Evolutionary conservation across 1,140 invertebrate genomes (phyloP).

Genomic region (Triops cancriformis): DNA sequence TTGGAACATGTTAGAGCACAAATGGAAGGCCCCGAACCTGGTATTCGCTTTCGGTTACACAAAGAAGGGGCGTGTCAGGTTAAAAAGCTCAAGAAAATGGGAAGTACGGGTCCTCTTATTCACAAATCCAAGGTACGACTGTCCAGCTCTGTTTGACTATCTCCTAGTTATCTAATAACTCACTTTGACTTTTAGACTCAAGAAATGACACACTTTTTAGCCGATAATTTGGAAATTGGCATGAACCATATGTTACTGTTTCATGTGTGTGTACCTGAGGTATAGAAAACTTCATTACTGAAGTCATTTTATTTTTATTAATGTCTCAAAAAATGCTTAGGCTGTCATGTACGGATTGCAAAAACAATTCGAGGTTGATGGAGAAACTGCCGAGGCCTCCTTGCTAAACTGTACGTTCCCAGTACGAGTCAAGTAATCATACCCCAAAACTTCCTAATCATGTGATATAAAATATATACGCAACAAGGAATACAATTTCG

Average conservation of each 20-base stretch:
- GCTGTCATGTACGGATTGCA: background rate
- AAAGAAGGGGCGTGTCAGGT: background rate
- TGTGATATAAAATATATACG: background rate
- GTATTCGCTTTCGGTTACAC: background rate
- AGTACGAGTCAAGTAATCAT: background rate
- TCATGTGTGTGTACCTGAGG: background rate
- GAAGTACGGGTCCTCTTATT: background rate
- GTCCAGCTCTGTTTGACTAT: background rate
- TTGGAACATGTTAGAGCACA: background rate
- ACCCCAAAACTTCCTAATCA: background rate
- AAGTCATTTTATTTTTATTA: too few relatives aligned
- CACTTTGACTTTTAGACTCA: background rate
- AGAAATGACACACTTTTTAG: background rate
- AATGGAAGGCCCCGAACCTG: background rate
- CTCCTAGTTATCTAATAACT: background rate
- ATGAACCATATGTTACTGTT: background rate
- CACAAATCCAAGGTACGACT: background rate
- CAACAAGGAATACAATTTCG: background rate
- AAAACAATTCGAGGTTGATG: background rate
- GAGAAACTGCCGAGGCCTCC: background rate
- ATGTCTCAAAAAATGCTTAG: background rate
- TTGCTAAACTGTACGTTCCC: background rate
- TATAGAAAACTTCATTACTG: too few relatives aligned
- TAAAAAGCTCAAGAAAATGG: background rate
- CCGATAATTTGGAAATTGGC: background rate